These are phyloP conservation scores for Galeopterus variegatus DNA, from an alignment of 2,113 vertebrate genomes.

Conservation along the genomic window DNA sequence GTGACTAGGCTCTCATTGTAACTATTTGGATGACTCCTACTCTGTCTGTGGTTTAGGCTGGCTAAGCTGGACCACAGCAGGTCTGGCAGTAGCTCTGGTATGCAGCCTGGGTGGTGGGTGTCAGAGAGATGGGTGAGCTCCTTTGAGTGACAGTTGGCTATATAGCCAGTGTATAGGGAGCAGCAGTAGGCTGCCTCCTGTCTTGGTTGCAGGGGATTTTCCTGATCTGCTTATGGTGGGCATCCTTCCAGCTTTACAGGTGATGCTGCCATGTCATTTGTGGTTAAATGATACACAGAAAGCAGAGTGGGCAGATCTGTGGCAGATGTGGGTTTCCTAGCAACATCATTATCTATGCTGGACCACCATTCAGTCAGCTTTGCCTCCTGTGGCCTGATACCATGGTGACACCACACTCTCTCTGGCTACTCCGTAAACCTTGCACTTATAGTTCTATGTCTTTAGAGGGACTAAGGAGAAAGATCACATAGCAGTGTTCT, in stretches of 20 bases:
- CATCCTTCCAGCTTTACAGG: slow-evolving; percentile 67
- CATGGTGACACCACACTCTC: slow-evolving; percentile 82
- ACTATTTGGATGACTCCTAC: neutral
- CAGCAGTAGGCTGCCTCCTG: neutral
- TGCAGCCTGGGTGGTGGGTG: neutral
- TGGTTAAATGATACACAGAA: slow-evolving; percentile 76
- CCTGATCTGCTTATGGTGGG: neutral
- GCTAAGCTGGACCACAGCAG: neutral
- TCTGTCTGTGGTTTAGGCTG: neutral
- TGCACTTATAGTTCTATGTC: slow-evolving; percentile 57
- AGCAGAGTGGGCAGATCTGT: slow-evolving; percentile 77
- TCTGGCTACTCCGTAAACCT: slow-evolving; percentile 71
- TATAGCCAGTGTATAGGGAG: neutral
- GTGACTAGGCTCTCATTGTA: neutral
- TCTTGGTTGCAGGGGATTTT: slow-evolving; percentile 36
- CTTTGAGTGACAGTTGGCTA: neutral
- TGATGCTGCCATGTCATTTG: slow-evolving; percentile 69
- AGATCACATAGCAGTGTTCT: slow-evolving; percentile 74
- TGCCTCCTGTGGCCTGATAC: slow-evolving; percentile 81
- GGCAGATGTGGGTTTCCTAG: slow-evolving; percentile 81
- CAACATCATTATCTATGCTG: slow-evolving; percentile 79
- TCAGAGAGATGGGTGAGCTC: neutral
- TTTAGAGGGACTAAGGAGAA: slow-evolving; percentile 66
- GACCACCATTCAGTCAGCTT: slow-evolving; percentile 78
- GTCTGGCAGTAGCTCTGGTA: neutral